Evolutionary conservation across 2,113 vertebrate genomes (phyloP).

Genomic region (Callipepla californica): DNA sequence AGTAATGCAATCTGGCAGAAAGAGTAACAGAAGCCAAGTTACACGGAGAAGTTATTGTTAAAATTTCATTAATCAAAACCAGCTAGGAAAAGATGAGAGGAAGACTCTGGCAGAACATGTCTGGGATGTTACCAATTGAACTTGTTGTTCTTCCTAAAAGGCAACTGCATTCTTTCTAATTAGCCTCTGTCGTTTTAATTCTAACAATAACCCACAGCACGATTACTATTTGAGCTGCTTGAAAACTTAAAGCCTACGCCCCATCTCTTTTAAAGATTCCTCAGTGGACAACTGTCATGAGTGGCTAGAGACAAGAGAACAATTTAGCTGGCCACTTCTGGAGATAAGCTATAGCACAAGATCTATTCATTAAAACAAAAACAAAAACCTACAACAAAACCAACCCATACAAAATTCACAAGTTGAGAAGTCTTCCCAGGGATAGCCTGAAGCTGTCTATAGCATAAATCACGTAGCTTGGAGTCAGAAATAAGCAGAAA

Average conservation of each 20-base stretch:
- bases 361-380: background rate
- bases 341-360: background rate
- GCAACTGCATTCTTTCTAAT: conserved; percentile 62
- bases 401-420: background rate
- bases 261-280: conserved; percentile 15
- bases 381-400: background rate
- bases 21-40: conserved; percentile 49
- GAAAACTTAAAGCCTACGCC: conserved; percentile 31
- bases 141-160: conserved; percentile 72
- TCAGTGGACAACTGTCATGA: background rate
- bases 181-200: conserved; percentile 51
- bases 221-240: conserved; percentile 57
- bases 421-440: background rate
- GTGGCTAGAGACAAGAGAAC: background rate
- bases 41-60: conserved; percentile 47
- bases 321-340: background rate
- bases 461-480: conserved; percentile 11
- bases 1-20: conserved; percentile 43
- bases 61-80: conserved; percentile 69
- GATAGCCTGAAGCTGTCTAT: background rate
- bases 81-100: conserved; percentile 71
- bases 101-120: conserved; percentile 52
- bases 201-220: background rate
- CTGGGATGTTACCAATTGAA: conserved; percentile 71
- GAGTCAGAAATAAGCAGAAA: background rate